Evolutionary conservation across 2,113 vertebrate species (phyloP), one percentile per base, ranked within the genome.

Genomic region (Neotoma lepida): DNA sequence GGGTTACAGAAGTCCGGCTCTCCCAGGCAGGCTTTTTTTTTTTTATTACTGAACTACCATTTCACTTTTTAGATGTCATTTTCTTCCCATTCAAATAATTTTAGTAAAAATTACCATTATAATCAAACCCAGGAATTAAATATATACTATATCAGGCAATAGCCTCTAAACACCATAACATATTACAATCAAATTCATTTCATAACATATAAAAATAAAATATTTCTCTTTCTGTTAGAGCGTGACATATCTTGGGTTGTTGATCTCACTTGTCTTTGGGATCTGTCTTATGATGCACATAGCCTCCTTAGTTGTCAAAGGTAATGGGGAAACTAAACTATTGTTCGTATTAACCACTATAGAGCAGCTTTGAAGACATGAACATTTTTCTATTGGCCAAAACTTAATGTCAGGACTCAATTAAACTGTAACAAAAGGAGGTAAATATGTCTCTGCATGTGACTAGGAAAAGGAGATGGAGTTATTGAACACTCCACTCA

Each of bases 21-120:
- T 49, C 64, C 9, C 63, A 46, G 41, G 2, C 2, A 61, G 13
- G 7, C 20, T 86, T 76, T 74, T 51, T 14, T 51, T 51, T 51
- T 13, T 2, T 51, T n/a, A n/a, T n/a, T 35, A 8, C 17, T 58
- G 9, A 1, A 54, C 6, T 0, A 54, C 17, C 4, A 12, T 68
- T n/a, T 64, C 49, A 73, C 33, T 90, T 87, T 51, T 68, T 71
- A 30, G 35, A 92, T 58, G 18, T 41, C 6, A 56, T 86, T 77
- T 92, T 76, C 68, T 90, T 88, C 35, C 22, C 46, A 54, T 74
- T 73, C 33, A 90, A 85, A 58, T 78, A 93, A 56, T 95, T 86
- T 51, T 71, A 73, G 28, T 39, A 70, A 2, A 81, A 90, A 6
- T 49, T 74, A 84, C 4, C 8, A 85, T 15, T 82, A 71, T 77